A percentile compares a stretch with the other conserved stretches of the same genome.
phyloP scores from a whole-genome alignment of 2,113 vertebrate species.

The Xenopus borealis region DNA sequence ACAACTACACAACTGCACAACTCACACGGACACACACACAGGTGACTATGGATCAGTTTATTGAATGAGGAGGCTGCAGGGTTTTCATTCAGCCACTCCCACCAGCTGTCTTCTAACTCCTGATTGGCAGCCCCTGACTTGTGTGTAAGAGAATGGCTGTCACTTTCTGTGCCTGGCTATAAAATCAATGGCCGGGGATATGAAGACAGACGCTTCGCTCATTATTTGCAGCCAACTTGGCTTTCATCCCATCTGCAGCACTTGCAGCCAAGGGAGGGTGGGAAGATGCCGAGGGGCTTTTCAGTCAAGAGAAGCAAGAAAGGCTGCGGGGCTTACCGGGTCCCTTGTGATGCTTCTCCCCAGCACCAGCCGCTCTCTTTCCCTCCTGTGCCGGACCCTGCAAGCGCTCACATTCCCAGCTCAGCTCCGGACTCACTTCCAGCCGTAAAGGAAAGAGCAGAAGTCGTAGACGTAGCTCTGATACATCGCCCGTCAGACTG shows the following conservation, averaged over 20 bases:
- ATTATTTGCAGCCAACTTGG: neutral
- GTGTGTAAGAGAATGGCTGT: neutral
- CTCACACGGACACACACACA: too few species aligned
- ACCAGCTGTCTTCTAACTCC: conserved; percentile 5
- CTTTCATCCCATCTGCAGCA: neutral
- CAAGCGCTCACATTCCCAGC: neutral
- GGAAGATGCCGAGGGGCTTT: conserved; percentile 86
- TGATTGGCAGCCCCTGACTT: neutral
- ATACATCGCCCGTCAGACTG: too few species aligned
- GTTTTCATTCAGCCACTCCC: too few species aligned
- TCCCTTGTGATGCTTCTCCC: conserved; percentile 55
- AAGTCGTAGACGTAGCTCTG: too few species aligned
- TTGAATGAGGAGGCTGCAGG: neutral
- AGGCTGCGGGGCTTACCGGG: conserved; percentile 71
- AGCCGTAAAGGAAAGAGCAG: neutral
- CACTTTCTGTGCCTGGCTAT: neutral
- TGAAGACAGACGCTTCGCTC: neutral
- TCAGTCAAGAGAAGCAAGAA: conserved; percentile 86
- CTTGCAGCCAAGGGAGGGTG: neutral
- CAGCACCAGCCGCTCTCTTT: conserved; percentile 27
- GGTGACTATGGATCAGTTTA: neutral
- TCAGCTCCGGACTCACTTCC: neutral
- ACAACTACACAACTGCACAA: too few species aligned
- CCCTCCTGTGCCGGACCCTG: neutral
- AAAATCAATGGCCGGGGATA: neutral